Evolutionary conservation across 1,140 invertebrate species (phyloP).

Genomic region (Drosophila pruinosa): DNA sequence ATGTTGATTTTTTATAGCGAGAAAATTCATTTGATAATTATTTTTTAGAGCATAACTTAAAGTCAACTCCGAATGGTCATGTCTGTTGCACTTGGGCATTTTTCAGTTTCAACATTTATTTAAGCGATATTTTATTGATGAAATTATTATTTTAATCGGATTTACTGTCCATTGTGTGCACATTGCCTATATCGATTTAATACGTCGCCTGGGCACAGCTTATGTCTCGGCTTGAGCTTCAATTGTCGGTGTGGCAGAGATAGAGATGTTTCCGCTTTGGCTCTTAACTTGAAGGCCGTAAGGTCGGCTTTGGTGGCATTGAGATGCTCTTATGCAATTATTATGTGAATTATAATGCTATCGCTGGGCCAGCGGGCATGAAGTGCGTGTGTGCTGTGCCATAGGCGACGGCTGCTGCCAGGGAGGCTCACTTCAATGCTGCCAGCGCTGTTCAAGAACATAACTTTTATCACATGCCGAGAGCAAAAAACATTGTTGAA

Average conservation of each 20-base stretch:
- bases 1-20: too few relatives aligned
- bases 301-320: slow-evolving; percentile 28
- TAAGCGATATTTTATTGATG: neutral
- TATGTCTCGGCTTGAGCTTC: neutral
- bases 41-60: too few relatives aligned
- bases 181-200: neutral
- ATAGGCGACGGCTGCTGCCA: slow-evolving; percentile 31
- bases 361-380: slow-evolving; percentile 28
- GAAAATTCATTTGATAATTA: too few relatives aligned
- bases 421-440: too few relatives aligned
- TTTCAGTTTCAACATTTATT: neutral
- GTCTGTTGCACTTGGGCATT: too few relatives aligned
- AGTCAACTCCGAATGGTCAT: too few relatives aligned
- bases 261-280: neutral
- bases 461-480: slow-evolving; percentile 70
- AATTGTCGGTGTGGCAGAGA: neutral
- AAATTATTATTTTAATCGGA: neutral
- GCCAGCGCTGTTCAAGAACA: too few relatives aligned
- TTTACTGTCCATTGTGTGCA: neutral
- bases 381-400: slow-evolving; percentile 55
- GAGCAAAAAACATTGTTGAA: slow-evolving; percentile 69
- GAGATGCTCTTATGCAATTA: slow-evolving; percentile 36
- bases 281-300: neutral
- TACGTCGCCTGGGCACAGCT: neutral
- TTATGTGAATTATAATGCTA: slow-evolving; percentile 52